phyloP scores from a whole-genome alignment of 1,140 invertebrate species.

The Apis dorsata region DNA sequence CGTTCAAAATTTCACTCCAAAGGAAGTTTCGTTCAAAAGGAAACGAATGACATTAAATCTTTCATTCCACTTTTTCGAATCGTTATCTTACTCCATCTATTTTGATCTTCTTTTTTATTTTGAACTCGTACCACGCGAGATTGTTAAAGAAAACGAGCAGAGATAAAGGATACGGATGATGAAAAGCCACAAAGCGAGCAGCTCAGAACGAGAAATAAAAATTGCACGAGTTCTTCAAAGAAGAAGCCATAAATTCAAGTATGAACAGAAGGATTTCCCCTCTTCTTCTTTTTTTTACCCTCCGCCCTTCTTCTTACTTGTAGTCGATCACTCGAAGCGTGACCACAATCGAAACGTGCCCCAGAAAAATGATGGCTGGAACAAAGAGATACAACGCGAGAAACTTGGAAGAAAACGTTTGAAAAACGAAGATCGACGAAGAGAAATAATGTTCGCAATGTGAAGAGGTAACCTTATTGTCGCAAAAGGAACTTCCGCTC shows the following conservation, averaged over 20 bases:
- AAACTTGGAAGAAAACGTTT: too few species aligned
- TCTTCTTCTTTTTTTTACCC: too few species aligned
- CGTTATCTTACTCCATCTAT: too few species aligned
- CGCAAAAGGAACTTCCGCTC: conserved; percentile 27
- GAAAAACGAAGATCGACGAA: not conserved
- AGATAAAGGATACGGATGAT: not conserved
- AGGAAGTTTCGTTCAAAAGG: too few species aligned
- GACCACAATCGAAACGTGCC: not conserved
- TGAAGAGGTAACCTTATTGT: conserved; percentile 26
- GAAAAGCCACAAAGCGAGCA: not conserved
- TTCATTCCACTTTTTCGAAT: too few species aligned
- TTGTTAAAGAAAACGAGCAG: not conserved
- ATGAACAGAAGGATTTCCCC: not conserved
- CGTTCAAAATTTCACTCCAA: too few species aligned
- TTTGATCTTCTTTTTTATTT: too few species aligned
- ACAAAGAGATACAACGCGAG: too few species aligned
- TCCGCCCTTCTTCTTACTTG: not conserved
- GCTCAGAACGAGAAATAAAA: not conserved
- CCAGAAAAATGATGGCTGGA: not conserved
- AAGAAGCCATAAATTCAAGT: conserved; percentile 6
- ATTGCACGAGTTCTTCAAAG: not conserved
- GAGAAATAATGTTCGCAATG: not conserved
- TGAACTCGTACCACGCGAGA: not conserved
- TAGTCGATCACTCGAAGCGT: not conserved
- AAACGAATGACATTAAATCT: too few species aligned